Evolutionary conservation across 1,140 invertebrate genomes (phyloP), one percentile per base, ranked within the genome.

Genomic region (Copidosoma floridanum): DNA sequence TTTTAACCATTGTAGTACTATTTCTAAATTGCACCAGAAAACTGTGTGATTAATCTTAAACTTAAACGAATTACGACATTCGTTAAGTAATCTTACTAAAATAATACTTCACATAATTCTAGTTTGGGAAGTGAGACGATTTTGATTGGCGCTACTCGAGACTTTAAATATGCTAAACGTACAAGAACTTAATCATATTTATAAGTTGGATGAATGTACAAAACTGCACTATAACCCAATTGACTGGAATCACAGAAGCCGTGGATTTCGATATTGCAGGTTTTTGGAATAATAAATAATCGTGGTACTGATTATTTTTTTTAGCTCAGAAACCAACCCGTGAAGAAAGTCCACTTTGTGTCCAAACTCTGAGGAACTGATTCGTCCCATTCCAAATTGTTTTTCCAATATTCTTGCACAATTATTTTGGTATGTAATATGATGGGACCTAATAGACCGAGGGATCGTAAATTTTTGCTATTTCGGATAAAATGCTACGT

Each of bases 351-450:
- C 50, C 58, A 61, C n/a, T 20, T 6, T 1, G 23, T 14, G 24
- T 40, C 18, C 2, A 61, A 23, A n/a, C 1, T 16, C 2, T 1
- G 29, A 0, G 59, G 52, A 8, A 61, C 52, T 2, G 26, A 48
- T 43, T 61, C 43, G 37, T 61, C 52, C 52, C 59, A 61, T 10
- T 37, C 11, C 2, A 55, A 7, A 14, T 55, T 55, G n/a, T 10
- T 2, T 56, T 55, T 27, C 52, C 59, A 61, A 20, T 23, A 3
- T 32, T 61, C 27, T 48, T 61, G 51, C 16, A 52, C 46, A n/a
- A 59, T 44, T 7, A 75, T 62, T 64, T 82, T 81, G 7, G 69
- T 66, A n/a, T 38, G 53, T 11, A 81, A 65, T 16, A 70, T 70
- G 4, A 77, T 37, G 14, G 78, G 80, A 18, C 69, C 60, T 5